Conservation (phyloP, 1,140 invertebrate species). For the Euwallacea similis region DNA sequence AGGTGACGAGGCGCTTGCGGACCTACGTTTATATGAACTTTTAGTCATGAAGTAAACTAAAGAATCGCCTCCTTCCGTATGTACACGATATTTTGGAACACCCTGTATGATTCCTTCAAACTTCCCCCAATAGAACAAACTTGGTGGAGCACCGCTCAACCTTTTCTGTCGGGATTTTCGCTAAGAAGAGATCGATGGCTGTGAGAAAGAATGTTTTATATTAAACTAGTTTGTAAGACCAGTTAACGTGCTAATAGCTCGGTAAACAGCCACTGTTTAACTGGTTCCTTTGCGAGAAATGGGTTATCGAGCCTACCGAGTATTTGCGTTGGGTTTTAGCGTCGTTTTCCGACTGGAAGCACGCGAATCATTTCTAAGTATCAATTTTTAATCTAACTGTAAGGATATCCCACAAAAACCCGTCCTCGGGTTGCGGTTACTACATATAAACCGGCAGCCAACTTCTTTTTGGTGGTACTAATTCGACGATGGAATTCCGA, state of each 20-base stretch:
- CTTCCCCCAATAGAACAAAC: no score
- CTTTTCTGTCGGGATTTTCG: no score
- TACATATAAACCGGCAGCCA: neutral
- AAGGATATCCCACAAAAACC: slow-evolving; percentile 13
- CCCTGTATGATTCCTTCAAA: no score
- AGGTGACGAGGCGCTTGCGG: no score
- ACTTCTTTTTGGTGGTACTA: slow-evolving; percentile 11
- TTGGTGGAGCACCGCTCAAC: no score
- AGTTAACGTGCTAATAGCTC: slow-evolving; percentile 3
- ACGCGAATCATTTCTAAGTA: neutral
- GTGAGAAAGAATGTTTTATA: slow-evolving; percentile 3
- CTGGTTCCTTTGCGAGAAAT: neutral
- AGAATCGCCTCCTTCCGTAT: no score
- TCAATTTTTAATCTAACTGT: slow-evolving; percentile 18
- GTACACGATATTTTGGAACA: no score
- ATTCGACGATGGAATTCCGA: slow-evolving; percentile 20
- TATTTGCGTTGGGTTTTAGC: neutral
- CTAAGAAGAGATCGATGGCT: neutral
- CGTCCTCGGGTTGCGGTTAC: slow-evolving; percentile 9
- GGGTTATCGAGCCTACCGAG: slow-evolving; percentile 2
- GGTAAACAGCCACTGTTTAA: neutral
- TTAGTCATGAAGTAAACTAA: no score
- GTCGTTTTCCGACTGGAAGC: slow-evolving; percentile 1
- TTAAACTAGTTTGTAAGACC: neutral
- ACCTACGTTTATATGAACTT: no score